These are phyloP conservation scores for Lophochroa leadbeateri DNA, from an alignment of 2,113 vertebrate species.

Conservation along the genomic window DNA sequence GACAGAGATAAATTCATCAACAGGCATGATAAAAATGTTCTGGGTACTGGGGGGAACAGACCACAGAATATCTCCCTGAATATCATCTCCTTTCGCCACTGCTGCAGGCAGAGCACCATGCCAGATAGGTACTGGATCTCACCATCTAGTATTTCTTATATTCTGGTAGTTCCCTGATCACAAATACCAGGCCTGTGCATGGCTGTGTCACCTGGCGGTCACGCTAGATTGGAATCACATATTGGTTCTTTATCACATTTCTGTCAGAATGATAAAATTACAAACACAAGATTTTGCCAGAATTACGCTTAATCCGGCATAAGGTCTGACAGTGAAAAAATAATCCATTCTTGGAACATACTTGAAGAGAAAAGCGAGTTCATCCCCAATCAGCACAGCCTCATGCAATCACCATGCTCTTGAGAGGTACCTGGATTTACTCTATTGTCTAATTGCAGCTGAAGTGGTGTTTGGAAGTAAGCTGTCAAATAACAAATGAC, in stretches of 20 bases:
- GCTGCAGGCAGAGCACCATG: not conserved
- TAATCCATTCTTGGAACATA: not conserved
- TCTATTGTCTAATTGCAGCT: not conserved
- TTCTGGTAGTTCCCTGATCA: not conserved
- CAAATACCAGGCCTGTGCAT: not conserved
- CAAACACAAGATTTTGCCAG: not conserved
- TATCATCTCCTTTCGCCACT: not conserved
- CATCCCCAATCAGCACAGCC: rapidly evolving
- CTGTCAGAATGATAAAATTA: not conserved
- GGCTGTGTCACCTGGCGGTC: not conserved
- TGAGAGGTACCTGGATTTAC: not conserved
- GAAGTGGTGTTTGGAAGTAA: not conserved
- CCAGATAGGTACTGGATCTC: not conserved
- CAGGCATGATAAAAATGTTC: not conserved
- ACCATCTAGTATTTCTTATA: not conserved
- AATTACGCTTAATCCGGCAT: not conserved
- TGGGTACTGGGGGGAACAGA: not conserved
- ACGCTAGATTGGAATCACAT: not conserved
- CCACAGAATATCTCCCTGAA: not conserved
- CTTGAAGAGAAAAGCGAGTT: not conserved
- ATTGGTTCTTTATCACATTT: not conserved
- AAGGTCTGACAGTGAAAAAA: not conserved
- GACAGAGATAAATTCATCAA: not conserved
- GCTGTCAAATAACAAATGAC: not conserved
- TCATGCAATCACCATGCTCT: not conserved